These are phyloP conservation scores for Rallus limicola DNA, from an alignment of 2,113 vertebrate genomes.

Conservation along the genomic window DNA sequence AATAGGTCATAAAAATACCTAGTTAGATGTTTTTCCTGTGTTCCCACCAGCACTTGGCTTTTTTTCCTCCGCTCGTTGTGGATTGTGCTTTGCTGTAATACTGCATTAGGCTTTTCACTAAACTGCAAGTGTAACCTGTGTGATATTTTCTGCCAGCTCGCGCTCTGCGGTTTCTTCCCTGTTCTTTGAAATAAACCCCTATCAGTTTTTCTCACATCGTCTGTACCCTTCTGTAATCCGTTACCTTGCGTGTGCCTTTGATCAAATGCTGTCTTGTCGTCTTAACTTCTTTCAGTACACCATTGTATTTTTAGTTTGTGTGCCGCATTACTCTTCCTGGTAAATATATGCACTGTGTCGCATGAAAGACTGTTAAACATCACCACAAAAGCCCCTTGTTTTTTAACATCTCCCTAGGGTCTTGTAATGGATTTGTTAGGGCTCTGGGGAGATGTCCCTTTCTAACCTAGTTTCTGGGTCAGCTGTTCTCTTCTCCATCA, in stretches of 20 bases:
- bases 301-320: background rate
- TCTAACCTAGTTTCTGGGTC: slow-evolving; percentile 34
- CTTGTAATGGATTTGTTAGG: slow-evolving; percentile 3
- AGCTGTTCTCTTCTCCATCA: background rate
- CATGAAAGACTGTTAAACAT: background rate
- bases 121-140: background rate
- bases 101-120: background rate
- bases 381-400: background rate
- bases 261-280: background rate
- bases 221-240: background rate
- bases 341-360: background rate
- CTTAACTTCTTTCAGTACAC: background rate
- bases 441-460: background rate
- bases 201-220: background rate
- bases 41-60: background rate
- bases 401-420: background rate
- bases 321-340: background rate
- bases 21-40: background rate
- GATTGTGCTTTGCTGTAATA: background rate
- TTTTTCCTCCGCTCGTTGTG: background rate
- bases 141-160: background rate
- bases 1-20: background rate
- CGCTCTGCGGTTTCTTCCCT: background rate
- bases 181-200: background rate
- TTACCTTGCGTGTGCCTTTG: background rate